A percentile compares a stretch with the other conserved stretches of the same genome.
phyloP scores from a whole-genome alignment of 2,797 vertebrate species.

The Sibirionetta formosa region DNA sequence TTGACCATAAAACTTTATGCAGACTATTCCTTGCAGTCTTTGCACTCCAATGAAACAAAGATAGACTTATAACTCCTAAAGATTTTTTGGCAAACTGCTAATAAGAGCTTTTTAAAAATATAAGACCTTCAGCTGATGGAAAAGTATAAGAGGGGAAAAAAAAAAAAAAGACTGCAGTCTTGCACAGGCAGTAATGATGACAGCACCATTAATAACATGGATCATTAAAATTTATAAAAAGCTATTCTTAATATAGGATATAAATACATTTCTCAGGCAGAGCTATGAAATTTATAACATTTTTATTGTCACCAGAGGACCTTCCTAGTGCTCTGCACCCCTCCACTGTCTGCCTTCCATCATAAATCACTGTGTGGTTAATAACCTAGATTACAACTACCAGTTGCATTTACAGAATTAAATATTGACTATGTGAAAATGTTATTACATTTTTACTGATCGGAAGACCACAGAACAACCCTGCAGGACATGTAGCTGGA shows the following conservation, averaged over 20 bases:
- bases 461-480: slow-evolving; percentile 78
- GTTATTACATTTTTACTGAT: slow-evolving; percentile 89
- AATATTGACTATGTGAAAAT: slow-evolving; percentile 92
- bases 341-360: slow-evolving; percentile 80
- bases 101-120: slow-evolving; percentile 65
- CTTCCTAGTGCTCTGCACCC: slow-evolving; percentile 78
- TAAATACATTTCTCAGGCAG: slow-evolving; percentile 89
- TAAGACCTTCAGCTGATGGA: slow-evolving; percentile 78
- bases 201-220: slow-evolving; percentile 91
- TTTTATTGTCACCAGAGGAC: slow-evolving; percentile 90
- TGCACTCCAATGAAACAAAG: slow-evolving; percentile 76
- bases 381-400: slow-evolving; percentile 90
- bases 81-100: slow-evolving; percentile 79
- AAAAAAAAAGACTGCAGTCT: slow-evolving; percentile 72
- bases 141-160: slow-evolving; percentile 71
- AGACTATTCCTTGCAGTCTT: slow-evolving; percentile 72
- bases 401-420: slow-evolving; percentile 94
- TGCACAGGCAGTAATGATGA: slow-evolving; percentile 79
- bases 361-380: slow-evolving; percentile 91
- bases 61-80: slow-evolving; percentile 78
- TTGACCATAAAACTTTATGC: slow-evolving; percentile 80
- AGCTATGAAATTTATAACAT: slow-evolving; percentile 90
- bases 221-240: slow-evolving; percentile 95
- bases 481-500: slow-evolving; percentile 81
- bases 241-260: slow-evolving; percentile 90